Evolutionary conservation across 2,113 vertebrate species (phyloP), one percentile per base, ranked within the genome.

Genomic region (Onychostoma macrolepis): DNA sequence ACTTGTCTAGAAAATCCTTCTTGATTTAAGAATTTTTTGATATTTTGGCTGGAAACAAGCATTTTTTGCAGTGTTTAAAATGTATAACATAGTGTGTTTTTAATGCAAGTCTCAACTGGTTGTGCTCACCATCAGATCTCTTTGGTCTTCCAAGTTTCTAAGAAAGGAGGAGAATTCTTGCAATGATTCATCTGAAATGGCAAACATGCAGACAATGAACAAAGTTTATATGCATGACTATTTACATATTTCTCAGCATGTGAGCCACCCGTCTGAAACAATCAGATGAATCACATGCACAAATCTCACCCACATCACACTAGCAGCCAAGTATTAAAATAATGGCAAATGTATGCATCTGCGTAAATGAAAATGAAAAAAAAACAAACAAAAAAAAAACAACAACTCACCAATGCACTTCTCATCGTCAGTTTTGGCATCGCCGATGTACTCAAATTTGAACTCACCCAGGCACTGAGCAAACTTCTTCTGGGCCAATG

Each of bases 381-480:
- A 13, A 53, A 4, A 36, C 5, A 72, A 38, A 81, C 30, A 58
- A 36, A 65, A 19, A 36, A 33, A 13, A 53, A 4, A 36, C 5
- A 72, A 38, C 2, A 12, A 79, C 85, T 90, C 69, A 99, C 98
- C 98, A 75, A 99, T 97, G 79, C 96, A 99, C 77, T 94, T 96
- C 86, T 99, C 98, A 30, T 99, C 98, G 2, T 99, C 97, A 0
- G 98, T 99, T 94, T 99, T 97, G 1, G 98, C 98, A 85, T 99
- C 98, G 0, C 98, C 98, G 1, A 99, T 99, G 90, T 98, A 99
- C 90, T 99, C 98, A 87, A 99, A 99, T 63, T 97, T 97, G 86
- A 99, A 99, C 74, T 99, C 98, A 87, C 96, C 95, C 79, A 99
- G 94, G 63, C 96, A 98, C 78, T 97, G 97, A 1, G 98, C 97